Evolutionary conservation across 92 coral and sea anemone species (phyloP), one percentile per base, ranked within the genome.

Genomic region (Epizoanthus illoricatus): DNA sequence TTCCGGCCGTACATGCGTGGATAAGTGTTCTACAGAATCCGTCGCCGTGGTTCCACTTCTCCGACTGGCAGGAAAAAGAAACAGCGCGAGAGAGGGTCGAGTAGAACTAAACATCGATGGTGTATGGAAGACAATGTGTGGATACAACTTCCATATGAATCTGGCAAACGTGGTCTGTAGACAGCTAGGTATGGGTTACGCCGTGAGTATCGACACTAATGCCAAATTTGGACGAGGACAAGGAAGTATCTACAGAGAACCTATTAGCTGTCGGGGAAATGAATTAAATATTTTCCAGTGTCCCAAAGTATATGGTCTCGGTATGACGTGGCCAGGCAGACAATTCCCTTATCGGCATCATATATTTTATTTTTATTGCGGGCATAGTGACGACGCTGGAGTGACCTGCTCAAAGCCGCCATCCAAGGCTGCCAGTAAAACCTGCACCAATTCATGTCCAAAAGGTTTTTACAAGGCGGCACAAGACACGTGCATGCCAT

Each of bases 161-260:
- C 90, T 91, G 66, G 97, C 97, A 0, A 71, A 90, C 54, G 97
- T 93, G 13, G 78, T 93, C 2, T 93, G 97, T 69, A 88, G 94
- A 16, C 92, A 93, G 84, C 73, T 93, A 12, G 90, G 89, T 7
- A 66, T 93, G 88, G 97, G 97, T 9, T 70, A 86, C n/a, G 94
- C 97, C 9, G 65, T 91, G 21, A 91, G 84, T 55, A 88, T 89
- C 17, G 90, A 83, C 65, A 84, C 83, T 17, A 68, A 65, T 5
- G 85, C 92, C 4, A 83, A 71, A 0, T 91, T 79, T 79, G 94
- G 97, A 7, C 79, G 52, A 4, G 97, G 97, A 19, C 45, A 59
- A 17, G 91, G 92, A 23, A 73, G 87, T 7, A 86, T 93, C n/a
- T 84, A 87, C 87, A 86, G 92, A 91, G 59, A 71, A 75, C 66